Evolutionary conservation across 35 echinoderm and acorn worm genomes (phyloP).

Genomic region (Ophioderma brevispina): DNA sequence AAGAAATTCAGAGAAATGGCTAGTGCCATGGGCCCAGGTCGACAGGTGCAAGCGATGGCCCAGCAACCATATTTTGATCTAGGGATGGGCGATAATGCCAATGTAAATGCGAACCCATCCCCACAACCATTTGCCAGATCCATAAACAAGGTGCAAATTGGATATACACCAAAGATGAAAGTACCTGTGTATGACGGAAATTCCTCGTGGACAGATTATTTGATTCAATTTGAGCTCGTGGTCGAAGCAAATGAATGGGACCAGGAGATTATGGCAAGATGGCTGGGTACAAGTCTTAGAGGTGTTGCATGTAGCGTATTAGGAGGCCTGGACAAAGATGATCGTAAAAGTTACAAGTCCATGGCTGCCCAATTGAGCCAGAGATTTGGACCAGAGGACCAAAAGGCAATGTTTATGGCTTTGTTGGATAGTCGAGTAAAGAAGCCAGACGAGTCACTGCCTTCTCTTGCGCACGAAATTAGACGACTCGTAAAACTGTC

Average conservation of each 20-base stretch:
- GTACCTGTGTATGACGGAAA: not conserved
- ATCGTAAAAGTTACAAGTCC: not conserved
- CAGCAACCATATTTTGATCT: not conserved
- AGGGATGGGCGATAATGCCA: not conserved
- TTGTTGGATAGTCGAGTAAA: too few relatives aligned
- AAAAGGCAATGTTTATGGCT: conserved; percentile 14
- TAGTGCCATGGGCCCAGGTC: too few relatives aligned
- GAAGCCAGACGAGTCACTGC: conserved; percentile 24
- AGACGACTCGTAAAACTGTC: conserved; percentile 24
- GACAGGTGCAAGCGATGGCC: too few relatives aligned
- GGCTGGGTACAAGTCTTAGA: conserved; percentile 18
- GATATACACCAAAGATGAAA: not conserved
- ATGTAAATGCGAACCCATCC: not conserved
- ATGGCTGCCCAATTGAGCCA: not conserved
- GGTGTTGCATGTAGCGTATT: conserved; percentile 19
- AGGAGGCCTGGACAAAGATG: not conserved
- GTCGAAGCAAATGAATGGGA: conserved; percentile 36
- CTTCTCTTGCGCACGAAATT: conserved; percentile 29
- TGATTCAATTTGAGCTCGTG: conserved; percentile 40
- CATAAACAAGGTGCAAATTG: not conserved
- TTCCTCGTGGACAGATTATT: conserved; percentile 36
- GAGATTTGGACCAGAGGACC: conserved; percentile 14
- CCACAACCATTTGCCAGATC: not conserved
- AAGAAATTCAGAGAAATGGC: too few relatives aligned
- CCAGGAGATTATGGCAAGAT: conserved; percentile 20